Conservation (phyloP, 2,797 vertebrate species). For the Lates japonicus region DNA sequence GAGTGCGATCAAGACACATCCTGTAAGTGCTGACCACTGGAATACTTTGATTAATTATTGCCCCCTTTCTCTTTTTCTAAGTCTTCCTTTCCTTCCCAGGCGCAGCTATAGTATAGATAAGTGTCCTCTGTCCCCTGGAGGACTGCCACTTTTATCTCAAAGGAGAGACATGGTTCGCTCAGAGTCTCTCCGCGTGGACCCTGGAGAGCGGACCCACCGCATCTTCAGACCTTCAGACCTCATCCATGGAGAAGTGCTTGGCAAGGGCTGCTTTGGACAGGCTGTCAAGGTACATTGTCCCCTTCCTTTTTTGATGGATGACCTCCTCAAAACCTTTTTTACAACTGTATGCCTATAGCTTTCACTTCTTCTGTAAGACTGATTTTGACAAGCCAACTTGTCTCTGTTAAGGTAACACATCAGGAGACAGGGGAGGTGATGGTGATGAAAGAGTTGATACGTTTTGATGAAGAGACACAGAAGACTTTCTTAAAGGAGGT, state of each 20-base stretch:
- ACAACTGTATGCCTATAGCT: rapidly evolving
- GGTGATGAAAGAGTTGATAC: slow-evolving; percentile 99
- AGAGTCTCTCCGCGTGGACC: slow-evolving; percentile 91
- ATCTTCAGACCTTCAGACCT: slow-evolving; percentile 98
- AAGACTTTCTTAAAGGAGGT: slow-evolving; percentile 97
- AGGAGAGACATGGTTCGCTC: slow-evolving; percentile 95
- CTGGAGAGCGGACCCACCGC: slow-evolving; percentile 87
- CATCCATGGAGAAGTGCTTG: slow-evolving; percentile 95
- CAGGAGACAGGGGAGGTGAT: slow-evolving; percentile 96
- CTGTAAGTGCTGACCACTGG: slow-evolving; percentile 80
- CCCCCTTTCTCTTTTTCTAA: not conserved
- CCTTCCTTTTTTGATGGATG: not conserved
- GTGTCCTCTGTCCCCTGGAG: slow-evolving; percentile 83
- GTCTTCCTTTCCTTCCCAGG: slow-evolving; percentile 74
- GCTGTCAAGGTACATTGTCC: slow-evolving; percentile 93
- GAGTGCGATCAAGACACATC: slow-evolving; percentile 84
- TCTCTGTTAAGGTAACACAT: slow-evolving; percentile 90
- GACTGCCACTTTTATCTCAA: slow-evolving; percentile 86
- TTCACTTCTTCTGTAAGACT: not conserved
- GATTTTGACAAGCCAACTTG: slow-evolving; percentile 15
- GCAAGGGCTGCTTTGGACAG: slow-evolving; percentile 96
- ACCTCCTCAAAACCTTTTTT: not conserved
- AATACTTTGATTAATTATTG: not conserved
- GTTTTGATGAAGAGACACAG: slow-evolving; percentile 96
- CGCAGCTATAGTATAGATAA: slow-evolving; percentile 97